Percentiles rank a stretch among this genome's conserved stretches.
Conservation (phyloP, 1,140 invertebrate genomes). For the Capitella teleta region DNA sequence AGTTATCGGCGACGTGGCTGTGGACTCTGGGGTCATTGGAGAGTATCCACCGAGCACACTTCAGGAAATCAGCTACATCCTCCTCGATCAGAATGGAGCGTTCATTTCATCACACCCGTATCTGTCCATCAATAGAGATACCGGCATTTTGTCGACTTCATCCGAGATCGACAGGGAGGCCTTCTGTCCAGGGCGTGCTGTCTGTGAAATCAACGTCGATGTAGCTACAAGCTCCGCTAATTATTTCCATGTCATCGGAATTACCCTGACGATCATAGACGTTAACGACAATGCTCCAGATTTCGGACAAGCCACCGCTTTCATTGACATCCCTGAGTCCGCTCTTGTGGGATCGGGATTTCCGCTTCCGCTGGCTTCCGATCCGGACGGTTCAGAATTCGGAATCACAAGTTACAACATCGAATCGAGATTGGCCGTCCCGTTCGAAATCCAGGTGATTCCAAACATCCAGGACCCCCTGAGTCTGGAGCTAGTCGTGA, state of each 20-base stretch:
- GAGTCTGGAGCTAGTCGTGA: constrained; percentile 7
- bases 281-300: constrained; percentile 13
- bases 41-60: no score
- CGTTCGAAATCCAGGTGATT: constrained; percentile 6
- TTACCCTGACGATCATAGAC: constrained; percentile 10
- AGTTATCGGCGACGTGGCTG: no score
- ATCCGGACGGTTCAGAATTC: constrained; percentile 2
- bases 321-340: constrained; percentile 7
- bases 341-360: constrained; percentile 6
- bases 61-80: no score
- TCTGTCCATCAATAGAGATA: background rate
- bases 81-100: no score
- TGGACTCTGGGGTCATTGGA: no score
- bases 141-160: background rate
- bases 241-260: constrained; percentile 10
- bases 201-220: constrained; percentile 4
- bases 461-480: constrained; percentile 9
- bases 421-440: background rate
- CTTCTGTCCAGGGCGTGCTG: background rate
- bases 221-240: background rate
- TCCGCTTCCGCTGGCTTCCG: constrained; percentile 5
- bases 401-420: constrained; percentile 3
- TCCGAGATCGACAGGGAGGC: constrained; percentile 11
- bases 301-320: background rate
- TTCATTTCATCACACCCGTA: no score